Base-by-base conservation (phyloP, 2,797 vertebrate genomes). In the Orestias chungarensis region DNA sequence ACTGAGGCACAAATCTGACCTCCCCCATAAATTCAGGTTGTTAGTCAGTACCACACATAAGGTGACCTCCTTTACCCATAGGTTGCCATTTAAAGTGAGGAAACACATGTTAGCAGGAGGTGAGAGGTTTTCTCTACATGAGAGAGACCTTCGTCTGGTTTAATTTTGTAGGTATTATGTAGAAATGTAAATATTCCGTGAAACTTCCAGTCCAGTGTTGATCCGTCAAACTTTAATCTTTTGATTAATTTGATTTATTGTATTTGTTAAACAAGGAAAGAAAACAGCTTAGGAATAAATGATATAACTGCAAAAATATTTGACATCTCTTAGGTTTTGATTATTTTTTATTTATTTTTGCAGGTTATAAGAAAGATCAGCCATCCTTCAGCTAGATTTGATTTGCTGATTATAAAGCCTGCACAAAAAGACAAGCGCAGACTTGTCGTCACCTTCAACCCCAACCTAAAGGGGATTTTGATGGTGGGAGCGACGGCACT, bases 361-460 rank as follows among this genome's bases (percentile, higher is more conserved):
- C 54, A 64, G 29, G 23, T 66, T 44, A 38, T 62, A n/a, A 38
- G 23, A 62, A 3, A n/a, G 38, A 0, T 25, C n/a, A 17, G n/a
- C 73, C 67, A 76, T 49, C 76, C 29, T 78, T 69, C 1, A 33
- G 57, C 49, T 42, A 17, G 14, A 59, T 29, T 66, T 35, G 50
- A 54, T 79, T 74, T 69, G 59, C 47, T 74, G 74, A 52, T 17
- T 14, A 57, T 15, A 3, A 44, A 80, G 71, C 38, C 76, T 59
- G 59, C 71, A 65, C 54, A 68, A 66, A 49, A 71, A 73, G 46
- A 69, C 38, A 74, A 68, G 71, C 31, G 62, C 64, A 71, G 66
- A 80, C 50, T 78, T 54, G 74, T 81, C 25, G 76, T 79, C 66
- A 73, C 73, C 67, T 52, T 82, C 62, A 77, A 15, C 62, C 70